These are phyloP conservation scores for Siniperca chuatsi DNA, from an alignment of 2,113 vertebrate species.

Conservation along the genomic window DNA sequence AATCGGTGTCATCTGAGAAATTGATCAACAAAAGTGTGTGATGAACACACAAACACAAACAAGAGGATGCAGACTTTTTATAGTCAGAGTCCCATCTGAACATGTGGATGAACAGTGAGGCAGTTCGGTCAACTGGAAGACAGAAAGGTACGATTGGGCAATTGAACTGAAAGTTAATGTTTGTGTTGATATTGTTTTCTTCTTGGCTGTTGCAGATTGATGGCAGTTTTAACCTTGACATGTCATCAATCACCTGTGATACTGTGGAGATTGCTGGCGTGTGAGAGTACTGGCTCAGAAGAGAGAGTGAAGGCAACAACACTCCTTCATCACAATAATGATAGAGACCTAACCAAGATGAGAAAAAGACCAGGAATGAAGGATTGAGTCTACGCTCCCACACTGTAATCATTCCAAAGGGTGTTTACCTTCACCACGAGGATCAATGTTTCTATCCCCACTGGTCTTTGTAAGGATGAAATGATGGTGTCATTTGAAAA, in stretches of 20 bases:
- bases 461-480: conserved; percentile 26
- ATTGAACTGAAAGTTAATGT: conserved; percentile 35
- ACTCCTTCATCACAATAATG: conserved; percentile 49
- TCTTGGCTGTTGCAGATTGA: conserved; percentile 39
- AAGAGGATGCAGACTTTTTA: neutral
- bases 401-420: conserved; percentile 40
- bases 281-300: conserved; percentile 6
- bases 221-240: conserved; percentile 38
- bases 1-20: neutral
- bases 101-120: neutral
- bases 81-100: neutral
- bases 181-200: conserved; percentile 35
- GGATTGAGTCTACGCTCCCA: conserved; percentile 15
- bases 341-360: conserved; percentile 34
- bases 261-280: conserved; percentile 16
- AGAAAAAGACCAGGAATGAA: conserved; percentile 8
- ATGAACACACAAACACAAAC: neutral
- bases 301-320: conserved; percentile 32
- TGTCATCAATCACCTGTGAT: conserved; percentile 52
- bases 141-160: conserved; percentile 1
- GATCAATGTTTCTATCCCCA: conserved; percentile 37
- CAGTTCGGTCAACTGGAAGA: conserved; percentile 14
- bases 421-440: conserved; percentile 46
- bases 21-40: neutral
- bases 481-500: conserved; percentile 35